Evolutionary conservation across 1,140 invertebrate genomes (phyloP), one percentile per base, ranked within the genome.

Genomic region (Drosophila melanogaster): DNA sequence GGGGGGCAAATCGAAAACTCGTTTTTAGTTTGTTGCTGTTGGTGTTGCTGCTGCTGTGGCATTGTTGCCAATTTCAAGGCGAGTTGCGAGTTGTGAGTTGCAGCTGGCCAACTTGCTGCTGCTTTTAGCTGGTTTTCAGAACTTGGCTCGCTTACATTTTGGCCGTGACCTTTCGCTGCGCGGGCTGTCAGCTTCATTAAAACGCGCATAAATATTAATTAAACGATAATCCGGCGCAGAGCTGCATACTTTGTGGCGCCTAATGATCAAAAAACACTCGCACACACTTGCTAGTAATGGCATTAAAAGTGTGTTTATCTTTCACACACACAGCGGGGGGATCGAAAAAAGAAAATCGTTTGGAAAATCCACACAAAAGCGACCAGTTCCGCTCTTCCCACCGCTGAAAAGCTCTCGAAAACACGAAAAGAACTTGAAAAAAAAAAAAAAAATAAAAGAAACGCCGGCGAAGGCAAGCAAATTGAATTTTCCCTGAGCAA

Each of bases 401-500:
- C 11, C 65, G 24, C 44, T 33, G 67, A 33, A 56, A 41, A 66
- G 69, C 46, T 55, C 40, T 50, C 50, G 37, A 41, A 57, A 54
- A 24, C 24, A 19, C 44, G 77, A 58, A 44, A 60, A 71, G 49
- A 65, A 59, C 59, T 62, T 62, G 59, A 46, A 47, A 41, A 62
- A 46, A 47, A 41, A 56, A 56, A n/a, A n/a, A n/a, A 65, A 59
- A 44, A 57, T 40, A 71, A 61, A 78, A 66, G 41, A 77, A 77
- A 75, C 64, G 66, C 33, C 38, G 41, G 66, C 65, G 61, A 85
- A 86, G 81, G 71, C 84, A 64, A 67, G 80, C 84, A 89, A 89
- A 89, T 89, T 89, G 85, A 89, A 89, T 89, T 89, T 89, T 89
- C 85, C 80, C 73, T 84, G 85, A 89, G 80, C 69, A 89, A 89